Base-by-base conservation (phyloP, 2,113 vertebrate species). In the Hippoglossus stenolepis region DNA sequence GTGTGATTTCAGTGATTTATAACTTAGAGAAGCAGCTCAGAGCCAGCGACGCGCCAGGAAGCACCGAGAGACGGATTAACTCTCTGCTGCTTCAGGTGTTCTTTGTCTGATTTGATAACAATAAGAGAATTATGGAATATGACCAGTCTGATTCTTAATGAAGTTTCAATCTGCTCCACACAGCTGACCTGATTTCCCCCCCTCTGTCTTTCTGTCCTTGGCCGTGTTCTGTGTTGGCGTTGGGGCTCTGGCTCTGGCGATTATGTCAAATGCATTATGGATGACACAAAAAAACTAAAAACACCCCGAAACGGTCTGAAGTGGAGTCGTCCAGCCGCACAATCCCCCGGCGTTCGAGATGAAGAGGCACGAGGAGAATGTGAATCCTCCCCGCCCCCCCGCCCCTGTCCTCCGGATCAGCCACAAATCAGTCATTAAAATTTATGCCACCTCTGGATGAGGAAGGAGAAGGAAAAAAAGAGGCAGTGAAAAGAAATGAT, bases 391-490 rank as follows among this genome's bases (percentile, higher is more conserved):
- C 64, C 18, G 54, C 70, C 17, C 18, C 2, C 60, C 61, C 51
- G 26, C 70, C 68, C 38, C 43, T 65, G 28, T 74, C 74, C 38
- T 53, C 71, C 51, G 56, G 72, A 82, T 69, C 73, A 20, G 56
- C 58, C 69, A 70, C 65, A 61, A 78, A 79, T 87, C 77, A 72
- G 38, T 86, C 87, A 79, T 73, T 82, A 73, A 75, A 82, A 88
- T 90, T 38, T 68, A 85, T 77, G 72, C 70, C 76, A 75, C 47
- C 62, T 70, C 69, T 70, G 70, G 31, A 80, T 28, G 61, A 77
- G 65, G 80, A 60, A 61, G 62, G 47, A 43, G 1, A 13, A 13
- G 11, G 2, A 53, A 23, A 45, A 45, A 26, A 65, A 35, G 38
- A 63, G 77, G 65, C 70, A 28, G 81, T 70, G 69, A 80, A 66